These are phyloP conservation scores for Betta splendens DNA, from an alignment of 2,797 vertebrate genomes.

Conservation along the genomic window DNA sequence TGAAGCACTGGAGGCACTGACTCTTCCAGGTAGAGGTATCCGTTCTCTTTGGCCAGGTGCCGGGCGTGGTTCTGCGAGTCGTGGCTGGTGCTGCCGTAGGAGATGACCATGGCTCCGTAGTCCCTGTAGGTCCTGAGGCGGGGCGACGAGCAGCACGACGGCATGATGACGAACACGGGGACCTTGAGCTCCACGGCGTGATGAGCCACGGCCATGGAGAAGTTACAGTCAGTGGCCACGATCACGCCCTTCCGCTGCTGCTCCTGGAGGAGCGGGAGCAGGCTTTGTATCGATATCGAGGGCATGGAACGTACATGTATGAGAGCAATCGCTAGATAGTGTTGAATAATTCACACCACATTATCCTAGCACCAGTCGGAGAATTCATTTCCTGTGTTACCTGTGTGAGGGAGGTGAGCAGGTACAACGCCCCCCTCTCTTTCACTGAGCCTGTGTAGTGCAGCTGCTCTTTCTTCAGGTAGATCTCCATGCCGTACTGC, in stretches of 20 bases:
- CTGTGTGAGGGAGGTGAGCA: conserved; percentile 86
- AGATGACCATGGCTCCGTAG: conserved; percentile 90
- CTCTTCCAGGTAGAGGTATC: conserved; percentile 91
- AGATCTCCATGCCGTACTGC: conserved; percentile 90
- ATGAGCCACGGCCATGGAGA: conserved; percentile 90
- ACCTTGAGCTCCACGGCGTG: conserved; percentile 86
- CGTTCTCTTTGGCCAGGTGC: conserved; percentile 85
- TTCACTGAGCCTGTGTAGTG: conserved; percentile 92
- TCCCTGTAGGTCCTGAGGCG: conserved; percentile 86
- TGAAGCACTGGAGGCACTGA: conserved; percentile 67
- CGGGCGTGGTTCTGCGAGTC: conserved; percentile 86
- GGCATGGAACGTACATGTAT: background rate
- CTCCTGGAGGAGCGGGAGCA: conserved; percentile 72
- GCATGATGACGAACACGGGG: conserved; percentile 88
- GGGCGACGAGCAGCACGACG: conserved; percentile 78
- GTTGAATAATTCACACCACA: no score
- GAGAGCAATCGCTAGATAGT: background rate
- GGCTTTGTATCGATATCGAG: background rate
- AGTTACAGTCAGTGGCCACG: conserved; percentile 88
- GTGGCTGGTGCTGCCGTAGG: conserved; percentile 80
- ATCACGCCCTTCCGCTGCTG: conserved; percentile 93
- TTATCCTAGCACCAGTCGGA: no score
- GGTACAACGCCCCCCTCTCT: conserved; percentile 88
- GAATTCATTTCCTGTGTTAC: conserved; percentile 64
- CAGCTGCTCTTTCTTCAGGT: conserved; percentile 92